A percentile compares a stretch with the other conserved stretches of the same genome.
Conservation (phyloP, 1,140 invertebrate genomes). For the Coelopa frigida region DNA sequence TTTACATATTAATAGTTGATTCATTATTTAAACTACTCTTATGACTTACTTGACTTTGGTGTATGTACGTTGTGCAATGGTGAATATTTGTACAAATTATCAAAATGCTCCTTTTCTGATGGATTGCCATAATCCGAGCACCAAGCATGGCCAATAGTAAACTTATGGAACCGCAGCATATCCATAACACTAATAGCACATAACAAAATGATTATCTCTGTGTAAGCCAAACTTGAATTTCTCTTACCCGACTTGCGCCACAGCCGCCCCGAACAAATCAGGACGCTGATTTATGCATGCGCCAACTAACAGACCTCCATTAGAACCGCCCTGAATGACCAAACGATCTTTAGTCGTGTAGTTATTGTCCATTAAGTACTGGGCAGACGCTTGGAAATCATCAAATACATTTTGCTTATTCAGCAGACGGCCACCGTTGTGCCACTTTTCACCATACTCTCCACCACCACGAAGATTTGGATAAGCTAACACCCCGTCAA, state of each 20-base stretch:
- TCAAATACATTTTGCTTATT: conserved; percentile 98
- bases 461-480: conserved; percentile 95
- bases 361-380: conserved; percentile 77
- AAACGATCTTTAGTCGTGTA: conserved; percentile 75
- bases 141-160: conserved; percentile 97
- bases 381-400: conserved; percentile 89
- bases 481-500: conserved; percentile 81
- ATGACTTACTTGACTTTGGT: conserved; percentile 54
- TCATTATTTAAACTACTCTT: neutral
- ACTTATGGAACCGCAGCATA: conserved; percentile 96
- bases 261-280: conserved; percentile 84
- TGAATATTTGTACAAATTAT: conserved; percentile 85
- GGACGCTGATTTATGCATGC: conserved; percentile 92
- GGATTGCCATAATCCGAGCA: conserved; percentile 91
- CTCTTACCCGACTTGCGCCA: conserved; percentile 85
- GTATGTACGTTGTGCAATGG: conserved; percentile 87
- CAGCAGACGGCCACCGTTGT: conserved; percentile 80
- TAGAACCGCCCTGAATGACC: conserved; percentile 89
- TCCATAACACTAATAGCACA: conserved; percentile 79
- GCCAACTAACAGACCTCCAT: conserved; percentile 90
- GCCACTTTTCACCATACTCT: conserved; percentile 97
- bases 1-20: conserved; percentile 18
- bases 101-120: conserved; percentile 81
- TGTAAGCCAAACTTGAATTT: too few species aligned
- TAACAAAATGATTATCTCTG: neutral